Evolutionary conservation across 1,140 invertebrate genomes (phyloP), one percentile per base, ranked within the genome.

Genomic region (Eupristina koningsbergeri): DNA sequence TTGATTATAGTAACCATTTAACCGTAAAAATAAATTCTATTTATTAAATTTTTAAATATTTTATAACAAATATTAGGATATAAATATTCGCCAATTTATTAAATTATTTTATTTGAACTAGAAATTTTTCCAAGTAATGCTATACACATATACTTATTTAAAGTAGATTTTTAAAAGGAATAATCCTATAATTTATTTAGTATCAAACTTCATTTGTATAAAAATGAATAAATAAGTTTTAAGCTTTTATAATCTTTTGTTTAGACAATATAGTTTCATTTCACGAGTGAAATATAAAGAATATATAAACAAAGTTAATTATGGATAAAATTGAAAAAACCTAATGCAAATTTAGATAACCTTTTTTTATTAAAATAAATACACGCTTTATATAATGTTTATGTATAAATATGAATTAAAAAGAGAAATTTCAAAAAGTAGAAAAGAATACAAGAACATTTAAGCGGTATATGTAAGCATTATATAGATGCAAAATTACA

Each of bases 361-460:
- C 26, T 58, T 58, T 50, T 26, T 26, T 6, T 13, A 58, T n/a
- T n/a, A 26, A 58, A 6, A 34, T 67, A 7, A 6, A 34, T 34
- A 36, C 19, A 63, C 63, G 58, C 63, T 76, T 63, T 63, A 34
- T 77, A 50, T 63, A 63, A n/a, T 15, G 75, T 34, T 77, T 63
- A 41, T 61, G n/a, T 77, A 58, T 77, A 77, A 77, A 77, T 77
- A 63, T 41, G 34, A 77, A 29, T 29, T 63, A 61, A 45, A 3
- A 39, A n/a, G 5, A 45, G 26, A 15, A 39, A 36, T 71, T 71
- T 17, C 7, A 71, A 71, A 71, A 41, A 67, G n/a, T 67, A 34
- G 13, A 31, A 67, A 17, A 17, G 29, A 36, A 67, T 34, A 1
- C 6, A 17, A 67, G 19, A 67, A 67, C 13, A 11, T 34, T 34